These are phyloP conservation scores for Chitala chitala DNA, from an alignment of 2,113 vertebrate species.

Conservation along the genomic window DNA sequence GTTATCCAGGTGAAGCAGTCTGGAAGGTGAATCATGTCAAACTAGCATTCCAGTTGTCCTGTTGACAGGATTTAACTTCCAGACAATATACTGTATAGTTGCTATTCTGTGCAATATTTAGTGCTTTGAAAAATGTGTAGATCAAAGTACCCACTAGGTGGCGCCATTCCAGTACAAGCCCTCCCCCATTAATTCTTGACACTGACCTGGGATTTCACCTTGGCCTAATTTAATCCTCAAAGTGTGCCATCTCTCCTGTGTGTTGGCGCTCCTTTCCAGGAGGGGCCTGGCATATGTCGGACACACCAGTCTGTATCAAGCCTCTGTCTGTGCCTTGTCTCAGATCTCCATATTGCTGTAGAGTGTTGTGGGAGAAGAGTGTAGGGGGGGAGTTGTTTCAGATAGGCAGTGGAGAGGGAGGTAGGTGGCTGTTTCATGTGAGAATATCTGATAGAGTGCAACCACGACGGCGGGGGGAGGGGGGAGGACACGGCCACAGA, in stretches of 20 bases:
- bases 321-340: conserved; percentile 66
- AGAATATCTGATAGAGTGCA: conserved; percentile 71
- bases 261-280: conserved; percentile 75
- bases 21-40: no score
- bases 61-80: neutral
- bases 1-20: no score
- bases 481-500: conserved; percentile 61
- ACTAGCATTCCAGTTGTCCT: no score
- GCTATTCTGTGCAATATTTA: neutral
- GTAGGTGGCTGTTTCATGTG: neutral
- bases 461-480: conserved; percentile 71
- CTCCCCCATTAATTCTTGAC: conserved; percentile 34
- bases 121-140: neutral
- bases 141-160: neutral
- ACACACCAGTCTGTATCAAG: conserved; percentile 60
- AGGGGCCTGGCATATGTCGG: conserved; percentile 56
- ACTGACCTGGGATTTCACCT: conserved; percentile 66
- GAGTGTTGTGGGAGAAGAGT: conserved; percentile 59
- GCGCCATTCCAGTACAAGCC: neutral
- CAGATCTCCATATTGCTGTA: conserved; percentile 59
- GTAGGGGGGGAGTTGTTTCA: conserved; percentile 39
- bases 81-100: neutral
- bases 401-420: neutral
- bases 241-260: conserved; percentile 90
- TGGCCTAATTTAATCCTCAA: conserved; percentile 77